Evolutionary conservation across 2,113 vertebrate genomes (phyloP).

Genomic region (Sphaerodactylus townsendi): DNA sequence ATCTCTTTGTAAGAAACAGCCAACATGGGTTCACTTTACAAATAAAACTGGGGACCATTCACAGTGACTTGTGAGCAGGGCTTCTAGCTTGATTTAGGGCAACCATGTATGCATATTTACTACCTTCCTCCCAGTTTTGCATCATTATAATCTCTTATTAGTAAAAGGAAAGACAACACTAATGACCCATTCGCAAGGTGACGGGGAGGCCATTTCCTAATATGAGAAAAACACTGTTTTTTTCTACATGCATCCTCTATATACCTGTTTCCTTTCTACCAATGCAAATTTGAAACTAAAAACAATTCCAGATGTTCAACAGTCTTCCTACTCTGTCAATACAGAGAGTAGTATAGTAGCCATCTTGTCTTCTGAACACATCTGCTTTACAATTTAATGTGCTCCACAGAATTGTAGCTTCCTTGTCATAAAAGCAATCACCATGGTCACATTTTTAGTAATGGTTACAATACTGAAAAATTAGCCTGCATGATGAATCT

Average conservation of each 20-base stretch:
- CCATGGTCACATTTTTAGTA: no score
- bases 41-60: no score
- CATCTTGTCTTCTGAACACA: background rate
- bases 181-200: accelerated
- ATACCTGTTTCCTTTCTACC: no score
- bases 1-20: no score
- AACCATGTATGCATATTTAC: no score
- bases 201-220: no score
- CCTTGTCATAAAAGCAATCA: background rate
- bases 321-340: no score
- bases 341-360: no score
- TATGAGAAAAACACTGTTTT: background rate
- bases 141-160: background rate
- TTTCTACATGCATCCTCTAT: background rate
- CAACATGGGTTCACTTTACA: no score
- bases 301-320: background rate
- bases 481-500: background rate
- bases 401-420: background rate
- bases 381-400: background rate
- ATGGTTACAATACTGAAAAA: background rate
- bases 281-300: background rate
- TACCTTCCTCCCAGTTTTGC: background rate
- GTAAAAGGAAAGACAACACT: no score
- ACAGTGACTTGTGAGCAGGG: no score
- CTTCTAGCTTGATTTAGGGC: no score